Conservation (phyloP, 1,140 invertebrate genomes). For the Drosophila prosaltans region DNA sequence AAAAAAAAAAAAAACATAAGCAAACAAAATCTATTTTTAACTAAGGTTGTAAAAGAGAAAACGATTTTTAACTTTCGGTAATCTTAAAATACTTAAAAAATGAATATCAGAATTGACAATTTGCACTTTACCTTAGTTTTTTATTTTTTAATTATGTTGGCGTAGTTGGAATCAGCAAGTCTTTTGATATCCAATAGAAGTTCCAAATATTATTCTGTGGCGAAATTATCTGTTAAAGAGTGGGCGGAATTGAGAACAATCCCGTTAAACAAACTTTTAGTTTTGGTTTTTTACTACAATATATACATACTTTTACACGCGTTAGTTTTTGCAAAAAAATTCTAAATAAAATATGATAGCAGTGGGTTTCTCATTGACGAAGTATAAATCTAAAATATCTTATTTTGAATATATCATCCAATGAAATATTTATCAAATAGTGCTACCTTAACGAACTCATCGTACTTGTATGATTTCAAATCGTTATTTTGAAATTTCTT, state of each 20-base stretch:
- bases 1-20: too few relatives aligned
- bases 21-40: not conserved
- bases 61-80: not conserved
- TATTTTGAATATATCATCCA: not conserved
- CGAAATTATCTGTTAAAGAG: not conserved
- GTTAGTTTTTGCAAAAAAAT: not conserved
- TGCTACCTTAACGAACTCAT: not conserved
- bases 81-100: not conserved
- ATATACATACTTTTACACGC: not conserved
- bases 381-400: not conserved
- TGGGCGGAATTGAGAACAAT: not conserved
- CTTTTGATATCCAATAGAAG: too few relatives aligned
- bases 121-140: not conserved
- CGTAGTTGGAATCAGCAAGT: too few relatives aligned
- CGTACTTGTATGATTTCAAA: too few relatives aligned
- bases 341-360: not conserved
- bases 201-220: too few relatives aligned
- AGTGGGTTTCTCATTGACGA: not conserved
- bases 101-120: not conserved
- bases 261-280: not conserved
- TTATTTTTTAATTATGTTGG: not conserved
- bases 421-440: not conserved
- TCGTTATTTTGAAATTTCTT: too few relatives aligned
- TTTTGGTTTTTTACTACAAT: not conserved
- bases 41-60: not conserved